Conservation (phyloP, 2,113 vertebrate genomes). For the Pedionomus torquatus region DNA sequence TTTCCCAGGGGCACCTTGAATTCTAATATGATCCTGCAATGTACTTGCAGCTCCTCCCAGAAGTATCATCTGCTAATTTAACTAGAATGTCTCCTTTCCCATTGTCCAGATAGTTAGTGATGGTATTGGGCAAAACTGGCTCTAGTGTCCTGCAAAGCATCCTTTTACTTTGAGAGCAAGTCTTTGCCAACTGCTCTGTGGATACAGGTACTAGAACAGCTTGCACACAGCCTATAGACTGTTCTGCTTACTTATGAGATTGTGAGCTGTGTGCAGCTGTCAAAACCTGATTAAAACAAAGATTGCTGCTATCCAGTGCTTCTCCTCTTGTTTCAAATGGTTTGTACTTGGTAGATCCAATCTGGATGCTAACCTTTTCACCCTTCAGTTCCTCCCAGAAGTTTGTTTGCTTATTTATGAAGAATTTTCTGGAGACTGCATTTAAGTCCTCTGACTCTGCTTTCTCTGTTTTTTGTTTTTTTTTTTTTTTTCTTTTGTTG, state of each 20-base stretch:
- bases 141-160: neutral
- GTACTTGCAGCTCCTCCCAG: neutral
- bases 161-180: neutral
- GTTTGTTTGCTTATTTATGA: neutral
- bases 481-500: neutral
- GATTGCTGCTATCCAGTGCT: neutral
- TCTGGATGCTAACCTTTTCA: neutral
- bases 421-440: neutral
- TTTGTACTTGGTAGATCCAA: neutral
- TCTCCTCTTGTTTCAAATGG: neutral
- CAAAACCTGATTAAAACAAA: neutral
- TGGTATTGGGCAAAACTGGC: neutral
- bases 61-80: neutral
- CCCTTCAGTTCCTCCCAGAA: neutral
- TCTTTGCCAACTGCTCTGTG: neutral
- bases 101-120: neutral
- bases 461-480: neutral
- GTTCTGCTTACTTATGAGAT: neutral
- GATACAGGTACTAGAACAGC: neutral
- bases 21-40: neutral
- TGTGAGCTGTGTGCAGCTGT: neutral
- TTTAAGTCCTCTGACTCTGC: neutral
- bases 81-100: neutral
- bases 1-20: slow-evolving; percentile 34
- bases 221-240: neutral